Percentiles rank a stretch among this genome's conserved stretches.
Conservation (phyloP, 2,888 invertebrate genomes). For the Norana najaformis region DNA sequence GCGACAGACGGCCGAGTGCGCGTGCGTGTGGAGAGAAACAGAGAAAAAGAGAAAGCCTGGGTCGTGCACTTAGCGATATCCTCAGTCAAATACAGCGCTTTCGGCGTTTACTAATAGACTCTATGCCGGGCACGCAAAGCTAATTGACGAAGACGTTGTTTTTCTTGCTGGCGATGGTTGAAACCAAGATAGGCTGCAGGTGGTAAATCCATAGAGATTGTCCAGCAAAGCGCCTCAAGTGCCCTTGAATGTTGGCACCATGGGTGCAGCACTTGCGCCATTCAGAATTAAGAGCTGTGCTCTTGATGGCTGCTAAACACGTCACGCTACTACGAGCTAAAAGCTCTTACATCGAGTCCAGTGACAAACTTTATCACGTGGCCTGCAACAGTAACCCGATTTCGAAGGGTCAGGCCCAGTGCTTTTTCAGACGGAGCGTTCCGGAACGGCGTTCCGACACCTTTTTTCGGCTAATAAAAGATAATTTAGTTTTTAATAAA, state of each 20-base stretch:
- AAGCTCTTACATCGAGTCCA: not conserved
- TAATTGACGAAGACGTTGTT: not conserved
- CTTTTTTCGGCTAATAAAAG: too few relatives aligned
- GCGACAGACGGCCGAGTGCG: not conserved
- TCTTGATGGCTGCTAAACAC: not conserved
- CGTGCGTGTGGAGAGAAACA: not conserved
- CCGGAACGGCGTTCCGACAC: too few relatives aligned
- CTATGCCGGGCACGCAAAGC: not conserved
- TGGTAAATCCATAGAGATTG: not conserved
- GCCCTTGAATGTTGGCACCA: not conserved
- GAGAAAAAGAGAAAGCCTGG: not conserved
- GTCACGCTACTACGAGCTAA: not conserved
- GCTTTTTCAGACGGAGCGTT: too few relatives aligned
- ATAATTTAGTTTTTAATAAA: too few relatives aligned
- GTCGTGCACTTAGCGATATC: slow-evolving; percentile 18
- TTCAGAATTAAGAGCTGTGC: not conserved
- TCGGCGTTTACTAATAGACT: slow-evolving; percentile 10
- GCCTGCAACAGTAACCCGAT: not conserved
- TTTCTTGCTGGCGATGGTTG: not conserved
- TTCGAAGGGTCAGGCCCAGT: not conserved
- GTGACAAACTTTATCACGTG: not conserved
- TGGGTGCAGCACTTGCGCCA: not conserved
- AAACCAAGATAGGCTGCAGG: not conserved
- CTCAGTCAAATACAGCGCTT: not conserved
- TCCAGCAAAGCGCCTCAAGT: not conserved